Evolutionary conservation across 1,140 invertebrate genomes (phyloP).

Genomic region (Nephotettix cincticeps): DNA sequence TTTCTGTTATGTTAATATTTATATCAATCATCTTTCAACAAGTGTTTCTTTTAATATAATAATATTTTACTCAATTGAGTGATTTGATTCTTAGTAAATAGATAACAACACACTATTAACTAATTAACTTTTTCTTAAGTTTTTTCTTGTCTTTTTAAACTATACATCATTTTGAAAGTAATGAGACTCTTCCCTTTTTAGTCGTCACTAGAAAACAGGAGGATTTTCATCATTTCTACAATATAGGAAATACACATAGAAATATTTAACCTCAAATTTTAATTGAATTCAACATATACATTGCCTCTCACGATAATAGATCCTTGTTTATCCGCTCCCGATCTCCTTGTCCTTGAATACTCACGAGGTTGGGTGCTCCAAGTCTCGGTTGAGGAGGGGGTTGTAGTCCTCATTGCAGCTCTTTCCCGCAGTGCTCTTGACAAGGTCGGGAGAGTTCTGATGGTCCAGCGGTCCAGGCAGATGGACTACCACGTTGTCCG

Average conservation of each 20-base stretch:
- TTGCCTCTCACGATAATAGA: background rate
- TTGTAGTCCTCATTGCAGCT: slow-evolving; percentile 50
- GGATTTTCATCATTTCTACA: background rate
- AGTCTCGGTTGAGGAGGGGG: slow-evolving; percentile 61
- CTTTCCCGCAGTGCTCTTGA: slow-evolving; percentile 42
- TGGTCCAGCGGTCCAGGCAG: slow-evolving; percentile 41
- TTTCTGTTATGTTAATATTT: no score
- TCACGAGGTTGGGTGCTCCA: slow-evolving; percentile 71
- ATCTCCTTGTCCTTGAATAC: slow-evolving; percentile 31
- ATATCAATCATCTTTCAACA: no score
- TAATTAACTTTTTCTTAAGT: no score
- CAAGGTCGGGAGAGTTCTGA: slow-evolving; percentile 30
- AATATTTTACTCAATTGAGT: no score
- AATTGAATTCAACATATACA: background rate
- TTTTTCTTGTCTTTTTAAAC: no score
- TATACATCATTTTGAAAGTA: no score
- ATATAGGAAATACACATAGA: background rate
- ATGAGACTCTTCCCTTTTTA: no score
- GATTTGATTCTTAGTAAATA: no score
- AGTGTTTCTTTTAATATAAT: no score
- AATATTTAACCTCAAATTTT: background rate
- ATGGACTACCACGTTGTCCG: slow-evolving; percentile 48
- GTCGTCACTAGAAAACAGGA: no score
- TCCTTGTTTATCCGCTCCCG: background rate
- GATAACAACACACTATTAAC: no score